phyloP scores from a whole-genome alignment of 1,140 invertebrate genomes.

The Zaprionus inermis region DNA sequence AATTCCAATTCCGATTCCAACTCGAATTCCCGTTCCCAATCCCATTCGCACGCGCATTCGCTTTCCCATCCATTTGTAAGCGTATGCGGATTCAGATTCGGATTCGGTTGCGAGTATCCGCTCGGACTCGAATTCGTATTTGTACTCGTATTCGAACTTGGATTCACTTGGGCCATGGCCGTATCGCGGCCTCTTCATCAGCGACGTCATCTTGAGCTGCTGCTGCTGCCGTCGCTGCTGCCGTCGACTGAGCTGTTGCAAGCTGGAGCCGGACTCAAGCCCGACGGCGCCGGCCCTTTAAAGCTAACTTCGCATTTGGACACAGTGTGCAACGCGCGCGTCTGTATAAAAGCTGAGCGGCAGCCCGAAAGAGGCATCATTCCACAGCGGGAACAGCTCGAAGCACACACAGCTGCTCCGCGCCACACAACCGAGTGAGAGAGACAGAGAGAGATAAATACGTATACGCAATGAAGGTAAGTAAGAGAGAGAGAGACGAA shows the following conservation, averaged over 20 bases:
- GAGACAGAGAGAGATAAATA: constrained; percentile 20
- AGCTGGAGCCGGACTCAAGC: constrained; percentile 11
- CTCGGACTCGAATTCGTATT: neutral
- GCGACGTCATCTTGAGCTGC: constrained; percentile 32
- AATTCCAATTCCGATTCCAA: neutral
- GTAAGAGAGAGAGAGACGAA: constrained; percentile 30
- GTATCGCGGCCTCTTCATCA: constrained; percentile 47
- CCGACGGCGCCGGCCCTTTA: constrained; percentile 42
- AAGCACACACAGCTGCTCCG: constrained; percentile 43
- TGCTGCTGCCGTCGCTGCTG: neutral
- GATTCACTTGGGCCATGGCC: constrained; percentile 27
- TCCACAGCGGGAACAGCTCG: constrained; percentile 58
- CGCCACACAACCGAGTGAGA: constrained; percentile 14
- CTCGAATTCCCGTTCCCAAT: neutral
- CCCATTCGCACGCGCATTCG: constrained; percentile 3
- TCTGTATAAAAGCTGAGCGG: constrained; percentile 69
- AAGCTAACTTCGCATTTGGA: constrained; percentile 43
- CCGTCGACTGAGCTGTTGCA: neutral
- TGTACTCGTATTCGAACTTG: neutral
- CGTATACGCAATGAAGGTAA: constrained; percentile 67
- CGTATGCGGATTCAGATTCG: constrained; percentile 2
- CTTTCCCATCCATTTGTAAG: constrained; percentile 8
- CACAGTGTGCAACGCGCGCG: neutral
- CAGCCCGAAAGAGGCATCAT: constrained; percentile 67
- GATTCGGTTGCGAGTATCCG: too few species aligned